Percentiles rank a stretch among this genome's conserved stretches.
These are phyloP conservation scores for Opisthograptis luteolata DNA, from an alignment of 2,888 invertebrate species.

Conservation along the genomic window DNA sequence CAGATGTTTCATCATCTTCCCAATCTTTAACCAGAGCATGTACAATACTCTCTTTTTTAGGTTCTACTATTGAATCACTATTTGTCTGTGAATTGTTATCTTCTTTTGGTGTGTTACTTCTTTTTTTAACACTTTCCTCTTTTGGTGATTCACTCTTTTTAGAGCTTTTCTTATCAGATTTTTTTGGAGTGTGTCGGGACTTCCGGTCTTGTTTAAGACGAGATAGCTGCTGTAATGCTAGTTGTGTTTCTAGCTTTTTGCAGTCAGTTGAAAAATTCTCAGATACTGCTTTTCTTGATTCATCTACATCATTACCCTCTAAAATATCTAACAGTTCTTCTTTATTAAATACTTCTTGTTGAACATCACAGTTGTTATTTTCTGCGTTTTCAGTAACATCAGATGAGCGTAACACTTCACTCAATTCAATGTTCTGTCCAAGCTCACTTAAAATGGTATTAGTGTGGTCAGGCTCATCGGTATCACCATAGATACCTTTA, in stretches of 20 bases:
- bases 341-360: slow-evolving; percentile 75
- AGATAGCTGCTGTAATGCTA: slow-evolving; percentile 70
- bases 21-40: slow-evolving; percentile 83
- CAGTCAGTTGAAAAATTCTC: slow-evolving; percentile 40
- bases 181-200: slow-evolving; percentile 20
- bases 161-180: slow-evolving; percentile 27
- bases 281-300: slow-evolving; percentile 37
- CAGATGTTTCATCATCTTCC: slow-evolving; percentile 71
- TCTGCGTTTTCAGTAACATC: slow-evolving; percentile 62
- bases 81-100: slow-evolving; percentile 2
- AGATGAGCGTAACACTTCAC: slow-evolving; percentile 69
- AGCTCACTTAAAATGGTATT: slow-evolving; percentile 67
- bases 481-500: slow-evolving; percentile 18
- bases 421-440: slow-evolving; percentile 70
- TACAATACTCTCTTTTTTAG: slow-evolving; percentile 65
- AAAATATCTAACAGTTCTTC: slow-evolving; percentile 76
- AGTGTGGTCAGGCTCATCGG: slow-evolving; percentile 41
- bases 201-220: slow-evolving; percentile 50
- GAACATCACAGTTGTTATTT: slow-evolving; percentile 64
- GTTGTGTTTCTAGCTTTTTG: slow-evolving; percentile 59
- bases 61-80: slow-evolving; percentile 19
- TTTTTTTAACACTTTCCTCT: slow-evolving; percentile 28
- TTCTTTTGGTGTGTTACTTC: slow-evolving; percentile 1
- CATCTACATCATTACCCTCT: slow-evolving; percentile 69
- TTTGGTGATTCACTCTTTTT: slow-evolving; percentile 32